phyloP scores from a whole-genome alignment of 1,140 invertebrate genomes.

The Drosophila seguyi region DNA sequence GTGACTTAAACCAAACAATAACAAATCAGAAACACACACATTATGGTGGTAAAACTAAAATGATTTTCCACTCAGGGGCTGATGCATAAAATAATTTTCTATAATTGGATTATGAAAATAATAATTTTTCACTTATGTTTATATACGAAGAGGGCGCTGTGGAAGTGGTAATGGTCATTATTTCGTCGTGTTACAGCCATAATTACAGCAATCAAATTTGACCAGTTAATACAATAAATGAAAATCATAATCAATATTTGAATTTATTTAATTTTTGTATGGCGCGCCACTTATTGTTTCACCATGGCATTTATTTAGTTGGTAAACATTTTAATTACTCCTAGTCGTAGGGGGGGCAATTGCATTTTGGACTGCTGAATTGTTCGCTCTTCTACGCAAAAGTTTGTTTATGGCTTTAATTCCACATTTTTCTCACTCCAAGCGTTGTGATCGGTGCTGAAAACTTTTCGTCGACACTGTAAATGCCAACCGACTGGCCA shows the following conservation, averaged over 20 bases:
- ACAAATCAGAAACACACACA: slow-evolving; percentile 2
- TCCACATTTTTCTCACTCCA: slow-evolving; percentile 8
- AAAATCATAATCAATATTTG: slow-evolving; percentile 27
- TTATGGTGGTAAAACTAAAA: slow-evolving; percentile 16
- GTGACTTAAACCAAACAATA: slow-evolving; percentile 17
- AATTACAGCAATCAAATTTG: slow-evolving; percentile 43
- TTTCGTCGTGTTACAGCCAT: slow-evolving; percentile 38
- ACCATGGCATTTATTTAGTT: slow-evolving; percentile 34
- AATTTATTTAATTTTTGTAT: slow-evolving; percentile 11
- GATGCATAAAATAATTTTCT: slow-evolving; percentile 27
- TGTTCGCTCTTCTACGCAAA: background rate
- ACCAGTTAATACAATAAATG: slow-evolving; percentile 36
- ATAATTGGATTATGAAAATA: slow-evolving; percentile 44
- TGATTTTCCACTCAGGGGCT: slow-evolving; percentile 14
- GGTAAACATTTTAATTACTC: slow-evolving; percentile 57
- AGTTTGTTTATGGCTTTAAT: slow-evolving; percentile 24
- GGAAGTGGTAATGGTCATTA: slow-evolving; percentile 9
- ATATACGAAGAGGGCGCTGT: background rate
- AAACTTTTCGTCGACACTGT: slow-evolving; percentile 50
- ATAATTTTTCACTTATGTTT: slow-evolving; percentile 37
- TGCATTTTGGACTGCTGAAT: slow-evolving; percentile 18
- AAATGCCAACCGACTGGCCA: slow-evolving; percentile 5
- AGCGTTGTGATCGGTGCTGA: slow-evolving; percentile 17
- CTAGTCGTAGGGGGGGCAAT: background rate
- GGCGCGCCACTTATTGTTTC: slow-evolving; percentile 10